phyloP scores from a whole-genome alignment of 2,888 invertebrate species.

The Orchesella flavescens region DNA sequence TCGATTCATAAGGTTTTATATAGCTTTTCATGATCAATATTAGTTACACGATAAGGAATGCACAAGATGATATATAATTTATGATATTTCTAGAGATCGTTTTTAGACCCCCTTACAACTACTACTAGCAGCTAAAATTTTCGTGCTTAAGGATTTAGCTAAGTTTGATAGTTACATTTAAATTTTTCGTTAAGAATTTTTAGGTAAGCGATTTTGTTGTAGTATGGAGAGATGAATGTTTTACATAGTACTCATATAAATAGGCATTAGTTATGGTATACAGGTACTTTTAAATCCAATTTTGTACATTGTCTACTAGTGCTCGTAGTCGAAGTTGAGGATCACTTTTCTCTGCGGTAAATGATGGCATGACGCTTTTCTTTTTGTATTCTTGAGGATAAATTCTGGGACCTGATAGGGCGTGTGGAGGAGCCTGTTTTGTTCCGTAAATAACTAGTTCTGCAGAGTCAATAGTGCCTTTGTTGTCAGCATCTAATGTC shows the following conservation, averaged over 20 bases:
- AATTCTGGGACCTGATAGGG: constrained; percentile 76
- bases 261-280: background rate
- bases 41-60: constrained; percentile 20
- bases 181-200: constrained; percentile 1
- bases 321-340: constrained; percentile 53
- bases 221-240: background rate
- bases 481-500: constrained; percentile 74
- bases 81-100: background rate
- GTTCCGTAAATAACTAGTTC: constrained; percentile 85
- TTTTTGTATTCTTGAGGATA: constrained; percentile 78
- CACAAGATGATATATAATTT: background rate
- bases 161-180: background rate
- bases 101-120: background rate
- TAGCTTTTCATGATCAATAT: constrained; percentile 9
- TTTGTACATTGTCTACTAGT: constrained; percentile 58
- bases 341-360: constrained; percentile 24
- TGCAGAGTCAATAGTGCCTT: constrained; percentile 79
- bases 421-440: constrained; percentile 79
- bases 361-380: constrained; percentile 47
- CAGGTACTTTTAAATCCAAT: constrained; percentile 57
- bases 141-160: constrained; percentile 7
- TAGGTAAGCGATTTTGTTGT: background rate
- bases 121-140: background rate
- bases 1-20: constrained; percentile 31
- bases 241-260: background rate